Conservation (phyloP, 2,888 invertebrate genomes). For the Ornithoptera priamus region DNA sequence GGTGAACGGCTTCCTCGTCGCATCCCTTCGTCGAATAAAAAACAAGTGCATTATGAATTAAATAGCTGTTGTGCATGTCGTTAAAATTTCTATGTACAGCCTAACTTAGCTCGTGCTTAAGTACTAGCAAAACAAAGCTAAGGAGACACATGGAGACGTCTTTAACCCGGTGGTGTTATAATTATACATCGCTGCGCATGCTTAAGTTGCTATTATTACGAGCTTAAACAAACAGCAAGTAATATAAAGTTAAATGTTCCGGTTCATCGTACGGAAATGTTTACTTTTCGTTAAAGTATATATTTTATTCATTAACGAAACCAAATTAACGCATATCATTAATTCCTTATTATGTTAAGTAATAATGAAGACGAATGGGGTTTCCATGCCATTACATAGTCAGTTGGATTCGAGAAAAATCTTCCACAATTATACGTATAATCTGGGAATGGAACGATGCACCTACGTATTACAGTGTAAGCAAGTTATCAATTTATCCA, state of each 20-base stretch:
- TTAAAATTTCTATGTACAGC: background rate
- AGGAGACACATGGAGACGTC: background rate
- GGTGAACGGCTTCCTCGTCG: too few species aligned
- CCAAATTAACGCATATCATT: too few species aligned
- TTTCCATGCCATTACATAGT: too few species aligned
- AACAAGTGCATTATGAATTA: background rate
- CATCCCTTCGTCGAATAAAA: background rate
- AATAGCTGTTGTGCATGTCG: background rate
- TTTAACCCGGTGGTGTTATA: background rate
- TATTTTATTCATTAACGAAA: too few species aligned
- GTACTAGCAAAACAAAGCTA: background rate
- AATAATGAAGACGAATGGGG: too few species aligned
- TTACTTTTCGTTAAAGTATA: too few species aligned
- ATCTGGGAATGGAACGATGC: too few species aligned
- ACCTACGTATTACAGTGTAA: too few species aligned
- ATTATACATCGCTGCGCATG: conserved; percentile 2
- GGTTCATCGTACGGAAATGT: background rate
- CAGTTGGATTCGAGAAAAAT: too few species aligned
- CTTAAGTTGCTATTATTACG: conserved; percentile 7
- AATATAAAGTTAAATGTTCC: background rate
- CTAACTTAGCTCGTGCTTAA: background rate
- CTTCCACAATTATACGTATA: too few species aligned
- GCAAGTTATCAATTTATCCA: too few species aligned
- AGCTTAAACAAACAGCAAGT: conserved; percentile 3
- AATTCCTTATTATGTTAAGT: too few species aligned